Percentiles rank a stretch among this genome's conserved stretches.
These are phyloP conservation scores for Sphyrna mokarran DNA, from an alignment of 2,113 vertebrate species.

Conservation along the genomic window DNA sequence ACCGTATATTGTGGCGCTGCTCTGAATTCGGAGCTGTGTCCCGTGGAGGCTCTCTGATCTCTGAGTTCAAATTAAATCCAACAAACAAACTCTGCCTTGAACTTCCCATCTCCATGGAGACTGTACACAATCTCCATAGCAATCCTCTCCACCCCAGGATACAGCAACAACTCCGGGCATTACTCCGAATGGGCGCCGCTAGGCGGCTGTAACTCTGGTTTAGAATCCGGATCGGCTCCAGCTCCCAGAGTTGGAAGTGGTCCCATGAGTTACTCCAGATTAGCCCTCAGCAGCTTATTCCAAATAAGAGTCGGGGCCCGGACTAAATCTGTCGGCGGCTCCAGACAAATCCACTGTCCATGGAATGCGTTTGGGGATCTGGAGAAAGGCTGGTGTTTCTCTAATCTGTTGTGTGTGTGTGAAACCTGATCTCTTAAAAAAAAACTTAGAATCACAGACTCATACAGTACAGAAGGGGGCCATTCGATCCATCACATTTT, in stretches of 20 bases:
- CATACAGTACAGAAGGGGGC: too few species aligned
- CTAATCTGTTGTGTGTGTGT: too few species aligned
- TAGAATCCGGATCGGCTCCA: neutral
- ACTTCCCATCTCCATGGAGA: conserved; percentile 15
- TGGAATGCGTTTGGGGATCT: too few species aligned
- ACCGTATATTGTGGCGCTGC: neutral
- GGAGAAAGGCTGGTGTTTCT: too few species aligned
- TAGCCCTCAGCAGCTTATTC: neutral
- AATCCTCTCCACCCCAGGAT: neutral
- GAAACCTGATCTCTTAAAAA: too few species aligned
- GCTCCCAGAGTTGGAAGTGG: neutral
- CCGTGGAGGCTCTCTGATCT: neutral
- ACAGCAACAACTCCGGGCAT: neutral
- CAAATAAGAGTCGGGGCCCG: neutral
- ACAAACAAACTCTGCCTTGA: neutral
- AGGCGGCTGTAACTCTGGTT: too few species aligned
- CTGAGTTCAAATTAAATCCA: neutral
- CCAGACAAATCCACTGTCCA: too few species aligned
- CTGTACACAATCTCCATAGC: neutral
- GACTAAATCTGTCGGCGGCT: neutral
- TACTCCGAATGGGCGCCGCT: too few species aligned
- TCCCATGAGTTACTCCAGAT: neutral
- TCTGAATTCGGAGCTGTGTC: neutral
- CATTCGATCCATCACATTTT: too few species aligned
- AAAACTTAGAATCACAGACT: too few species aligned